These are phyloP conservation scores for Leptatherina wallacei DNA, from an alignment of 2,797 vertebrate species.

Conservation along the genomic window DNA sequence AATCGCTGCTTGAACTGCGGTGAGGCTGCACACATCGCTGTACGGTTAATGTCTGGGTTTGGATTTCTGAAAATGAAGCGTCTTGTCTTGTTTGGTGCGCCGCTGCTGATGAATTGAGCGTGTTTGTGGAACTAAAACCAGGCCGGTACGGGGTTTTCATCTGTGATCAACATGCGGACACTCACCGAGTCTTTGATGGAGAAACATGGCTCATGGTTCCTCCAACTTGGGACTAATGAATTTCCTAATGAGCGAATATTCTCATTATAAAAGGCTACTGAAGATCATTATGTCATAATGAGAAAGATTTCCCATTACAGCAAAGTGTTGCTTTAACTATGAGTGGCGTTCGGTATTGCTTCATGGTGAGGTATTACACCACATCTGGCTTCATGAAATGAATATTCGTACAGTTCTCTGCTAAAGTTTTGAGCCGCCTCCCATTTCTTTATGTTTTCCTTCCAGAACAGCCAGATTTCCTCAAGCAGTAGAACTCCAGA, in stretches of 20 bases:
- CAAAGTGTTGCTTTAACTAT: background rate
- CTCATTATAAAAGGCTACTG: background rate
- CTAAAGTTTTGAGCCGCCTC: too few species aligned
- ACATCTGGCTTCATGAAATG: background rate
- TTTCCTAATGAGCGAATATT: background rate
- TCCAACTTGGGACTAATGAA: background rate
- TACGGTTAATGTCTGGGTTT: too few species aligned
- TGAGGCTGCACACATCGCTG: background rate
- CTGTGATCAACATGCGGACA: background rate
- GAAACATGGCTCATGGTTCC: background rate
- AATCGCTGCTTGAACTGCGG: background rate
- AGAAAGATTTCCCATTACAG: background rate
- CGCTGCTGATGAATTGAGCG: too few species aligned
- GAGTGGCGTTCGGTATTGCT: background rate
- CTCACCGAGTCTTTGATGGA: background rate
- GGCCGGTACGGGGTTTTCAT: background rate
- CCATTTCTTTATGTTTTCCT: too few species aligned
- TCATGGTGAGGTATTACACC: background rate
- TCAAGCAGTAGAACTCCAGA: too few species aligned
- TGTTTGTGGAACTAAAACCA: background rate
- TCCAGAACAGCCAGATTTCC: background rate
- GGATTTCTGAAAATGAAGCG: too few species aligned
- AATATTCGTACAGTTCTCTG: too few species aligned
- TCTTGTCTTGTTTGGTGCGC: too few species aligned
- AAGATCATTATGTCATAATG: background rate